phyloP scores from a whole-genome alignment of 2,113 vertebrate genomes.

The Hystrix brachyura region DNA sequence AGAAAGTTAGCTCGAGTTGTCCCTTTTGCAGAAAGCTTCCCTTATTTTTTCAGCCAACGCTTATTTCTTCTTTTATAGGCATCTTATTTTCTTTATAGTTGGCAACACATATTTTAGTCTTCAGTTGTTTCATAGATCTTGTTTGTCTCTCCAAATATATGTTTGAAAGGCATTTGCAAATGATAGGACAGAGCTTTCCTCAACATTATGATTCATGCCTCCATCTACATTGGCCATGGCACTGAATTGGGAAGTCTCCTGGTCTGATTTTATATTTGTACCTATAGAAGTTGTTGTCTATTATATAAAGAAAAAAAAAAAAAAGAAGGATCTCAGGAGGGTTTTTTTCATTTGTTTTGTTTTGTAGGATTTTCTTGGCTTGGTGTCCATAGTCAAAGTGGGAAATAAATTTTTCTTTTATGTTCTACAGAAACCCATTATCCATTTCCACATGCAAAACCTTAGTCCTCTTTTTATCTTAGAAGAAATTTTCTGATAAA shows the following conservation, averaged over 20 bases:
- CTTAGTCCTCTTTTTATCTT: neutral
- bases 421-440: slow-evolving; percentile 11
- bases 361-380: slow-evolving; percentile 26
- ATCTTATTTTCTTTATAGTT: slow-evolving; percentile 23
- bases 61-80: slow-evolving; percentile 11
- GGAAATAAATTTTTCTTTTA: neutral
- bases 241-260: neutral
- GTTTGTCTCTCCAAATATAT: slow-evolving; percentile 21
- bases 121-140: slow-evolving; percentile 47
- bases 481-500: slow-evolving; percentile 36
- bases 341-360: slow-evolving; percentile 40
- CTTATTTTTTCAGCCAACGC: neutral
- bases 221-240: neutral
- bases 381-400: neutral
- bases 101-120: neutral
- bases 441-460: neutral
- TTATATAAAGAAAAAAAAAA: slow-evolving; percentile 7
- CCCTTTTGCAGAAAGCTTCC: neutral
- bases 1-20: slow-evolving; percentile 7
- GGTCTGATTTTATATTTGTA: slow-evolving; percentile 12
- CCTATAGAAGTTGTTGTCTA: neutral
- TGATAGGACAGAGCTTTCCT: neutral
- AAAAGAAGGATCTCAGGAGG: neutral
- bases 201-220: slow-evolving; percentile 6
- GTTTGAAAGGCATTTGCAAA: slow-evolving; percentile 34